Percentiles rank a stretch among this genome's conserved stretches.
Evolutionary conservation across 2,113 vertebrate species (phyloP).

Genomic region (Willisornis vidua): DNA sequence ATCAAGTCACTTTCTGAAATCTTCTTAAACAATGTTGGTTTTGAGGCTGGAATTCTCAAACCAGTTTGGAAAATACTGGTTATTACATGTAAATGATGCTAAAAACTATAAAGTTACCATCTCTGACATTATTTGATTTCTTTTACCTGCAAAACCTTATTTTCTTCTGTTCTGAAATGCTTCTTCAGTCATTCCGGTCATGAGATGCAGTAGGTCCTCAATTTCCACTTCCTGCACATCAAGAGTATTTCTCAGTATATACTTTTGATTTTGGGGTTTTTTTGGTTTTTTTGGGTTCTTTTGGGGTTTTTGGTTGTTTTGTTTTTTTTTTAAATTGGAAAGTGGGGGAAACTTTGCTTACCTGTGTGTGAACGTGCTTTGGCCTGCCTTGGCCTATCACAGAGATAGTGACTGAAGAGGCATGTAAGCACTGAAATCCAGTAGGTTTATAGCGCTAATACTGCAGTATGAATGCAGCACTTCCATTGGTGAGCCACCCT

Average conservation of each 20-base stretch:
- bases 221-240: neutral
- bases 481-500: neutral
- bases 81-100: neutral
- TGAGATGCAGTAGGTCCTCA: neutral
- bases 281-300: no score
- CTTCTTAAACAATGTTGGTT: neutral
- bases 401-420: neutral
- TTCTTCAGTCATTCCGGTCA: neutral
- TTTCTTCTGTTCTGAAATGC: neutral
- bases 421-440: neutral
- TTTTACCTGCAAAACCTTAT: neutral
- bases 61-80: neutral
- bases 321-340: neutral
- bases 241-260: neutral
- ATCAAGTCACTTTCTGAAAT: neutral
- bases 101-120: neutral
- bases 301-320: no score
- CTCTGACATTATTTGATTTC: neutral
- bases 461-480: neutral
- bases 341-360: neutral
- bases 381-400: neutral
- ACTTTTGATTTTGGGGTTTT: neutral
- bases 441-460: neutral
- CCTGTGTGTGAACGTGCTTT: neutral
- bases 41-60: neutral